A percentile compares a stretch with the other conserved stretches of the same genome.
Evolutionary conservation across 2,888 invertebrate genomes (phyloP).

Genomic region (Mesorhabditis belari): DNA sequence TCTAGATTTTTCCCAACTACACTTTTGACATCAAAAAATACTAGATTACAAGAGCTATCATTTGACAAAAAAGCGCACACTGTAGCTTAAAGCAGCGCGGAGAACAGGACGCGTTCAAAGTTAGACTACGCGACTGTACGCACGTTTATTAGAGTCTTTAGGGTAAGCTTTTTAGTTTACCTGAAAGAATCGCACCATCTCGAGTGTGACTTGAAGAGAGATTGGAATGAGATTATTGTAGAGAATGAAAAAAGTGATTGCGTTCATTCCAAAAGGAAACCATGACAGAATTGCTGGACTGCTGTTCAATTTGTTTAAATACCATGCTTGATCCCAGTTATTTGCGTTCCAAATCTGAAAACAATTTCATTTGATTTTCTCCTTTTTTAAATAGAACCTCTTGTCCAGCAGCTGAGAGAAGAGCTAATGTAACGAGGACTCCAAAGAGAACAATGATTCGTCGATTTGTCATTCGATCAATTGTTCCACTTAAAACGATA

Average conservation of each 20-base stretch:
- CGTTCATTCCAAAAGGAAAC: not conserved
- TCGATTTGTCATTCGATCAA: constrained; percentile 51
- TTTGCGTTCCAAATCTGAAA: constrained; percentile 66
- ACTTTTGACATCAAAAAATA: too few species aligned
- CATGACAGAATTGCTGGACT: too few species aligned
- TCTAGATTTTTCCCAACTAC: too few species aligned
- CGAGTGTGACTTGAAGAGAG: constrained; percentile 94
- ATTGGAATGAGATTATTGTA: constrained; percentile 96
- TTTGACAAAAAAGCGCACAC: too few species aligned
- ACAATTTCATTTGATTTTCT: not conserved
- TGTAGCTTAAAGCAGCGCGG: too few species aligned
- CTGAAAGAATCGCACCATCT: constrained; percentile 84
- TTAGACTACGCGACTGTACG: too few species aligned
- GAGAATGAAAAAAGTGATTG: constrained; percentile 92
- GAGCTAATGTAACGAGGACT: constrained; percentile 78
- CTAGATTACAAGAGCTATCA: too few species aligned
- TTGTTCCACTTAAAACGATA: constrained; percentile 55
- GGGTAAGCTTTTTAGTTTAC: too few species aligned
- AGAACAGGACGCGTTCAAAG: too few species aligned
- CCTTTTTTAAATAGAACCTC: constrained; percentile 55
- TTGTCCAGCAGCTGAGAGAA: constrained; percentile 83
- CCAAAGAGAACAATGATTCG: constrained; percentile 85
- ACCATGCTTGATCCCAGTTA: constrained; percentile 70
- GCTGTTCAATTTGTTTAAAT: too few species aligned
- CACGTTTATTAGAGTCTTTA: not conserved